These are phyloP conservation scores for Megamerina dolium DNA, from an alignment of 2,888 invertebrate genomes.

Conservation along the genomic window DNA sequence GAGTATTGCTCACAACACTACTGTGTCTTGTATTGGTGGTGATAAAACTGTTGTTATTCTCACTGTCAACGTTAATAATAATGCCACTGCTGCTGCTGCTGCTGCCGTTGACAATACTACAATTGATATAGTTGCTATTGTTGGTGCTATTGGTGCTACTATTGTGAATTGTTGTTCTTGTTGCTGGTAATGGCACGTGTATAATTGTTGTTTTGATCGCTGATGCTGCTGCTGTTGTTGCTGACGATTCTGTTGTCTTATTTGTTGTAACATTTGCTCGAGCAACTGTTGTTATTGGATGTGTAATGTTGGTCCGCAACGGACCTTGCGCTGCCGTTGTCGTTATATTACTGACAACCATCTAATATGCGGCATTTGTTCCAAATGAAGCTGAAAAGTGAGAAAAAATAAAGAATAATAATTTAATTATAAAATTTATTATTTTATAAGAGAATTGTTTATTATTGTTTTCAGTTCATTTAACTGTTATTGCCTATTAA, in stretches of 20 bases:
- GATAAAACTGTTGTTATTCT: constrained; percentile 8
- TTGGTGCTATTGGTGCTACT: constrained; percentile 8
- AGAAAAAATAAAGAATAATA: constrained; percentile 3
- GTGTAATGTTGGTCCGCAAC: constrained; percentile 14
- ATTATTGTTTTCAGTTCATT: neutral
- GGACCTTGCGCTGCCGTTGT: constrained; percentile 13
- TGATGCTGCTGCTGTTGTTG: constrained; percentile 8
- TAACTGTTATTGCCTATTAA: no score
- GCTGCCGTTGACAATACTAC: neutral
- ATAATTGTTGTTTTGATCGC: constrained; percentile 6
- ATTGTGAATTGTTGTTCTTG: constrained; percentile 20
- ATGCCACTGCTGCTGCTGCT: constrained; percentile 6
- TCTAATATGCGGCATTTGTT: constrained; percentile 16
- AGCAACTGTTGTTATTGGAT: constrained; percentile 7
- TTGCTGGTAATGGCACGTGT: constrained; percentile 22
- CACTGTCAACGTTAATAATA: constrained; percentile 8
- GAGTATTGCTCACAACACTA: constrained; percentile 1
- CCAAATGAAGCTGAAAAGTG: constrained; percentile 1
- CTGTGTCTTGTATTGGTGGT: constrained; percentile 8
- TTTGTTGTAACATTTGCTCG: neutral
- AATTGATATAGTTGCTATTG: constrained; percentile 3
- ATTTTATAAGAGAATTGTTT: neutral
- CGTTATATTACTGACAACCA: constrained; percentile 20
- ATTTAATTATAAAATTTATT: neutral
- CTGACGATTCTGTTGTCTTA: neutral